phyloP scores from a whole-genome alignment of 2,113 vertebrate genomes.

The Eubucco bourcierii region DNA sequence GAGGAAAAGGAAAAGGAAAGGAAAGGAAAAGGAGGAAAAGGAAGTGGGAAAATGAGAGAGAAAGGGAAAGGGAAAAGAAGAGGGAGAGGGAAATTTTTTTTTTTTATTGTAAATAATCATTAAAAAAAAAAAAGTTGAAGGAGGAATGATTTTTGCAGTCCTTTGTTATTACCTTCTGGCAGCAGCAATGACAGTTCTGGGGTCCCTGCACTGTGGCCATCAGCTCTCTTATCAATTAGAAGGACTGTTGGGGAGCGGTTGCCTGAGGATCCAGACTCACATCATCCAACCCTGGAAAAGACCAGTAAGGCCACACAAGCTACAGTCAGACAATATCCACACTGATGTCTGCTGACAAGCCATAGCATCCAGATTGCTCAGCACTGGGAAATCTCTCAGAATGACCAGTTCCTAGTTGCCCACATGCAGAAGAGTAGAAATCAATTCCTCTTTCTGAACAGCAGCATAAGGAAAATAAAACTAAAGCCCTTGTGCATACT shows the following conservation, averaged over 20 bases:
- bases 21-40: accelerated
- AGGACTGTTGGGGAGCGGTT: not conserved
- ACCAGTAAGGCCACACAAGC: accelerated
- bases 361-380: accelerated
- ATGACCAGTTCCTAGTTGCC: accelerated
- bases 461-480: not conserved
- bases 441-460: not conserved
- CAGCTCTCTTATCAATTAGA: not conserved
- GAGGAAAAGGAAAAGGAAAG: not conserved
- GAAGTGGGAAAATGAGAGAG: too few species aligned
- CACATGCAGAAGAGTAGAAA: not conserved
- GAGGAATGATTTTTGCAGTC: not conserved
- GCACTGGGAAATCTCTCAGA: not conserved
- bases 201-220: not conserved
- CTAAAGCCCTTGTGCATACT: not conserved
- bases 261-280: not conserved
- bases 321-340: not conserved
- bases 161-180: not conserved
- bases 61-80: too few species aligned
- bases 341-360: accelerated
- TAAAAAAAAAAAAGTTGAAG: too few species aligned
- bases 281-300: not conserved
- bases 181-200: not conserved
- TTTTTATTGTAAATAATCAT: too few species aligned
- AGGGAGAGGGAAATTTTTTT: too few species aligned